phyloP scores from a whole-genome alignment of 2,888 invertebrate genomes.

The Norana najaformis region DNA sequence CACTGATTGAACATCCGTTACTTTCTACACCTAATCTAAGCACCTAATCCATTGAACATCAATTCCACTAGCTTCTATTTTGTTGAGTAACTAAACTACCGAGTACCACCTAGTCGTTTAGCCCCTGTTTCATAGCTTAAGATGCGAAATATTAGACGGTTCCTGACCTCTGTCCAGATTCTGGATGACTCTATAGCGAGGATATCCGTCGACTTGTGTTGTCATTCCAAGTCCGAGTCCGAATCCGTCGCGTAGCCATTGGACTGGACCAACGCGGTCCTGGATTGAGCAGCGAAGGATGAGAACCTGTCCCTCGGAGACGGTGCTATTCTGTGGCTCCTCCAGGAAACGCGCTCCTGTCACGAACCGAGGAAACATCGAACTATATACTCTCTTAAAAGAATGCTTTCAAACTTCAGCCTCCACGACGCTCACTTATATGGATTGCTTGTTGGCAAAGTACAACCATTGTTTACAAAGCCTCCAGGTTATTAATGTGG shows the following conservation, averaged over 20 bases:
- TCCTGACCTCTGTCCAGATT: slow-evolving; percentile 87
- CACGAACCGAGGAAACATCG: not conserved
- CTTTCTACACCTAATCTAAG: too few species aligned
- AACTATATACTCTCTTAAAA: not conserved
- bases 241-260: slow-evolving; percentile 97
- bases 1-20: too few species aligned
- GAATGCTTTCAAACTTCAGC: not conserved
- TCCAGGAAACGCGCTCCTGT: slow-evolving; percentile 72
- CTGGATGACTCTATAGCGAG: slow-evolving; percentile 89
- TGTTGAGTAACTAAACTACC: too few species aligned
- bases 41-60: too few species aligned
- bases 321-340: slow-evolving; percentile 88
- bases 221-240: slow-evolving; percentile 80
- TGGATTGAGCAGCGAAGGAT: slow-evolving; percentile 89
- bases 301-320: slow-evolving; percentile 83
- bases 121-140: too few species aligned
- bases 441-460: not conserved
- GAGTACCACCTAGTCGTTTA: too few species aligned
- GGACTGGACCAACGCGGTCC: slow-evolving; percentile 83
- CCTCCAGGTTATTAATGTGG: not conserved
- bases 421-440: not conserved
- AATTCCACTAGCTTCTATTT: too few species aligned
- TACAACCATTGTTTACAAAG: not conserved
- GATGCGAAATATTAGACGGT: not conserved
- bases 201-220: slow-evolving; percentile 82